Base-by-base conservation (phyloP, 1,140 invertebrate species). In the Ladona fulva region DNA sequence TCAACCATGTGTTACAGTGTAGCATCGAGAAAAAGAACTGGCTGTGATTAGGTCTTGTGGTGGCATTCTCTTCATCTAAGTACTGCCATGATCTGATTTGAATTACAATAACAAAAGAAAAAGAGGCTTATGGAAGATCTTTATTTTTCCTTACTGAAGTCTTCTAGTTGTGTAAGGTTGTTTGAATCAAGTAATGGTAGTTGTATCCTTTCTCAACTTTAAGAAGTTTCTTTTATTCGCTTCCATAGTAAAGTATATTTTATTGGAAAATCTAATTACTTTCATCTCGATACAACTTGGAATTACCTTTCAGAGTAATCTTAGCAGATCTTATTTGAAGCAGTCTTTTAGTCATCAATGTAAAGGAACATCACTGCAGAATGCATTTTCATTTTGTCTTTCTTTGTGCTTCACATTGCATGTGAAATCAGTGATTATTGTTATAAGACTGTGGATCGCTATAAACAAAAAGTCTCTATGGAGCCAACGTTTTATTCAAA, bases 51-150 rank as follows among this genome's bases (percentile, higher is more conserved):
- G 52, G 52, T 66, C 52, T 66, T 66, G 3, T 66, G 52, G 52
- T 66, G 52, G 52, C 52, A 66, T 66, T 66, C 52, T 66, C 52
- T 66, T 66, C 52, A 66, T 19, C n/a, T 66, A 66, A 66, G 52
- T 66, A 66, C 52, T 66, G 52, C 52, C 52, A 66, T 66, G 52
- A 66, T 66, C 52, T 66, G 52, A 66, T 66, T 19, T 66, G 52
- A 66, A 66, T 66, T 66, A 66, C 52, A 66, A 66, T 66, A 66
- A 66, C 52, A 22, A 66, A n/a, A 37, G 29, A 37, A 37, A 66
- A 66, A 66, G 16, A 66, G 52, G 52, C 52, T 66, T 19, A 66
- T 66, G 5, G 14, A 66, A 12, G 14, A 19, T 12, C 12, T 66
- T 66, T 3, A 6, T 19, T 66, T 16, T 66, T 66, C 16, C 52